phyloP scores from a whole-genome alignment of 2,797 vertebrate species.

The Serranus cabrilla region DNA sequence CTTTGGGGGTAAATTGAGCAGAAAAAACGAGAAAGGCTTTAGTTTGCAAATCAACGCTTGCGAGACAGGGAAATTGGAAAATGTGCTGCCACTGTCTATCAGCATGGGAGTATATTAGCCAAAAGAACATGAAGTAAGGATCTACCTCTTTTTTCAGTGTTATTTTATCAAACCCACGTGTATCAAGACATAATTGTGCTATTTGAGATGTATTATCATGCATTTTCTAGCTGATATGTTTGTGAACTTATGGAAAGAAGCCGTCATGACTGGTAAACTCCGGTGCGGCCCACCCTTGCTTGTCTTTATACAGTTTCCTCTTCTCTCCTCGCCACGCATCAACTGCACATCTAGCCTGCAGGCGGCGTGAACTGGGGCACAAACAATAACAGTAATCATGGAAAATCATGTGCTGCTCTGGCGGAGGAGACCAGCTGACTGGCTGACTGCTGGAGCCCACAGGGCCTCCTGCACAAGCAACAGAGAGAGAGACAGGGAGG shows the following conservation, averaged over 20 bases:
- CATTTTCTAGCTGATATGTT: constrained; percentile 5
- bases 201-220: background rate
- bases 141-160: background rate
- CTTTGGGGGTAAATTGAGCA: constrained; percentile 57
- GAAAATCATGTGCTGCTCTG: constrained; percentile 84
- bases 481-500: constrained; percentile 32
- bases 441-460: constrained; percentile 74
- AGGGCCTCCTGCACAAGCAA: constrained; percentile 58
- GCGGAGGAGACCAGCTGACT: constrained; percentile 84
- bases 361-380: constrained; percentile 80
- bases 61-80: constrained; percentile 29
- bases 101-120: constrained; percentile 5
- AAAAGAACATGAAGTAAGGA: background rate
- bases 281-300: background rate
- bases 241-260: constrained; percentile 10
- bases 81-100: background rate
- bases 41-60: constrained; percentile 41
- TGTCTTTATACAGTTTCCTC: constrained; percentile 26
- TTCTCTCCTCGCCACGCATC: constrained; percentile 34
- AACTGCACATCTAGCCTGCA: constrained; percentile 68
- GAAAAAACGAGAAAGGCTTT: constrained; percentile 32
- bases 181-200: background rate
- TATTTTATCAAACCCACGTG: background rate
- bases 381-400: constrained; percentile 85
- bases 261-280: background rate